These are phyloP conservation scores for Anolis carolinensis DNA, from an alignment of 2,113 vertebrate genomes.

Conservation along the genomic window DNA sequence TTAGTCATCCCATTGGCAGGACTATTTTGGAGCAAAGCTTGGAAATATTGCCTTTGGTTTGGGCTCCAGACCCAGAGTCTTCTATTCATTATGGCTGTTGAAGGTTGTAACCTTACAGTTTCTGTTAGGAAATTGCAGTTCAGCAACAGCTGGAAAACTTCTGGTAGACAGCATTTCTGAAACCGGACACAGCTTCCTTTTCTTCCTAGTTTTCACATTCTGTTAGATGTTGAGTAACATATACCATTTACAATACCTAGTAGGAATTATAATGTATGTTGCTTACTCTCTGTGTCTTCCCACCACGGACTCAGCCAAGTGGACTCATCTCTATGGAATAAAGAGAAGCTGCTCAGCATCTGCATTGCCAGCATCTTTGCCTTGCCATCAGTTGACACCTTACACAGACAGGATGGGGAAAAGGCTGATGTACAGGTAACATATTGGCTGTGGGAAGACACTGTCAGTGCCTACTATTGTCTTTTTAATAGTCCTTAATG, in stretches of 20 bases:
- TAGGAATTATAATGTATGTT: neutral
- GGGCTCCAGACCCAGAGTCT: too few relatives aligned
- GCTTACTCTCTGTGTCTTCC: neutral
- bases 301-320: constrained; percentile 30
- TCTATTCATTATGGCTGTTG: too few relatives aligned
- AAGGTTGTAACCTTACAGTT: too few relatives aligned
- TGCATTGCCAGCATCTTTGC: constrained; percentile 61
- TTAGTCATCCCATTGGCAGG: too few relatives aligned
- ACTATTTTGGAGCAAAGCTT: too few relatives aligned
- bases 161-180: neutral
- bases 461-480: neutral
- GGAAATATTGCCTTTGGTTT: too few relatives aligned
- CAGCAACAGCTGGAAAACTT: neutral
- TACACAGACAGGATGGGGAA: constrained; percentile 47
- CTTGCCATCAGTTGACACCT: constrained; percentile 46
- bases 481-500: neutral
- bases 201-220: neutral
- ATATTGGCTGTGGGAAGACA: neutral
- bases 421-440: constrained; percentile 43
- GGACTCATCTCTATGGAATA: neutral
- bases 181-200: neutral
- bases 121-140: too few relatives aligned
- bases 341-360: constrained; percentile 45
- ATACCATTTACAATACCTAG: neutral
- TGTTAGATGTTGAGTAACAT: neutral